Evolutionary conservation across 2,888 invertebrate genomes (phyloP).

Genomic region (Metopia argyrocephala): DNA sequence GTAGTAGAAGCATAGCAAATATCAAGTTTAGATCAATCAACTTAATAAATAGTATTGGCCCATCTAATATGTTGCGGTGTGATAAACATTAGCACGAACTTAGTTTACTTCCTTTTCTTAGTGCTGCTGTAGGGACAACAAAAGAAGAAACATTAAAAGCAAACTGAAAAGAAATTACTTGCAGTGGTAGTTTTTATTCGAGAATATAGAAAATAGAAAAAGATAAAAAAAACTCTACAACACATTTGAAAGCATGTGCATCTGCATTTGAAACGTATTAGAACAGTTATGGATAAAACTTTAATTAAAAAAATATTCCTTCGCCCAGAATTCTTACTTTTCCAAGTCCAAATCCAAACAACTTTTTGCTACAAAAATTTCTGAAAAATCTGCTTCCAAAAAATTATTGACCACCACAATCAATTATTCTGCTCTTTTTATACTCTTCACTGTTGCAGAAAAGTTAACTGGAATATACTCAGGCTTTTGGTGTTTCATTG

Average conservation of each 20-base stretch:
- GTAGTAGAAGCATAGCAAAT: no score
- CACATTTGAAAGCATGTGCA: background rate
- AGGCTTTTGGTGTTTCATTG: background rate
- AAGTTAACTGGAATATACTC: background rate
- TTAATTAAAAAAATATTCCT: background rate
- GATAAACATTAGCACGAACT: no score
- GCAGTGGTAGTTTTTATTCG: background rate
- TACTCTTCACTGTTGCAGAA: background rate
- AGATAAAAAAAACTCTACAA: slow-evolving; percentile 1
- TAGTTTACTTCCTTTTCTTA: no score
- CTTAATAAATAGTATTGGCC: no score
- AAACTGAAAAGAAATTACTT: background rate
- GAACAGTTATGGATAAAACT: background rate
- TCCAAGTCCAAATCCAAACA: no score
- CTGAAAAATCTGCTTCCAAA: background rate
- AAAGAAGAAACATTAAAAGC: no score
- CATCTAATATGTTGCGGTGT: no score
- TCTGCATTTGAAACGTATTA: background rate
- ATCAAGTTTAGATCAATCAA: no score
- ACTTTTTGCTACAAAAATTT: no score
- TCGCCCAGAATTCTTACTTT: background rate
- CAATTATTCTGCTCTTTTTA: background rate
- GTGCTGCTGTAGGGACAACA: no score
- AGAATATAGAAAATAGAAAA: background rate
- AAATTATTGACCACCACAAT: background rate